Evolutionary conservation across 2,888 invertebrate species (phyloP).

Genomic region (Sturmia bella): DNA sequence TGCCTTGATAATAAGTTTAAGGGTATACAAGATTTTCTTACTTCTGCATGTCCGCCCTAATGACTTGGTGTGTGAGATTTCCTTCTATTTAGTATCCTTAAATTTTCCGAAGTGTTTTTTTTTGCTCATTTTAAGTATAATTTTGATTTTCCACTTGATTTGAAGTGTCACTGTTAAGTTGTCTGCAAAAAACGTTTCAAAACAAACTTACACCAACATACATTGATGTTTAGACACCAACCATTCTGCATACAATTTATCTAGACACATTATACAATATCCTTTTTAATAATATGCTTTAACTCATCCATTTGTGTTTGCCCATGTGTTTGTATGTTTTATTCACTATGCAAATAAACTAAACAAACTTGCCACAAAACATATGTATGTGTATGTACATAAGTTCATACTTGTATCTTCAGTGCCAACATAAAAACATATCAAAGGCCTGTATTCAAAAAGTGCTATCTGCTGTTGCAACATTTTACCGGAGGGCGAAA

Average conservation of each 20-base stretch:
- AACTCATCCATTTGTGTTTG: slow-evolving; percentile 41
- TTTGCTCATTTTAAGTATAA: background rate
- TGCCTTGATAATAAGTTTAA: too few species aligned
- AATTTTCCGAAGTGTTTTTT: background rate
- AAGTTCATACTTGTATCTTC: background rate
- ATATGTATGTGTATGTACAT: background rate
- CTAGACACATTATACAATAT: slow-evolving; percentile 14
- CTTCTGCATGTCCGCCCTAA: too few species aligned
- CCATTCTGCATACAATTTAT: slow-evolving; percentile 31
- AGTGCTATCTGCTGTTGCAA: too few species aligned
- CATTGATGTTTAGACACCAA: background rate
- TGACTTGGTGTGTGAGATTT: background rate
- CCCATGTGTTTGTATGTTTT: background rate
- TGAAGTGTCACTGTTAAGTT: slow-evolving; percentile 63
- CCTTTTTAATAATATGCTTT: slow-evolving; percentile 43
- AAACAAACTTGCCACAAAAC: slow-evolving; percentile 23
- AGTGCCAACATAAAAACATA: too few species aligned
- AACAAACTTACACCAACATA: slow-evolving; percentile 24
- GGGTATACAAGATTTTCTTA: too few species aligned
- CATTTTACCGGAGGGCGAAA: too few species aligned
- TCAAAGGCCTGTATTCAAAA: too few species aligned
- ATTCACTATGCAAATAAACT: slow-evolving; percentile 17
- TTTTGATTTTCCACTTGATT: slow-evolving; percentile 62
- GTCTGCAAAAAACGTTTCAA: slow-evolving; percentile 43
- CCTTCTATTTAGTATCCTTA: slow-evolving; percentile 36